phyloP scores from a whole-genome alignment of 2,888 invertebrate species.

The Cinara cedri region DNA sequence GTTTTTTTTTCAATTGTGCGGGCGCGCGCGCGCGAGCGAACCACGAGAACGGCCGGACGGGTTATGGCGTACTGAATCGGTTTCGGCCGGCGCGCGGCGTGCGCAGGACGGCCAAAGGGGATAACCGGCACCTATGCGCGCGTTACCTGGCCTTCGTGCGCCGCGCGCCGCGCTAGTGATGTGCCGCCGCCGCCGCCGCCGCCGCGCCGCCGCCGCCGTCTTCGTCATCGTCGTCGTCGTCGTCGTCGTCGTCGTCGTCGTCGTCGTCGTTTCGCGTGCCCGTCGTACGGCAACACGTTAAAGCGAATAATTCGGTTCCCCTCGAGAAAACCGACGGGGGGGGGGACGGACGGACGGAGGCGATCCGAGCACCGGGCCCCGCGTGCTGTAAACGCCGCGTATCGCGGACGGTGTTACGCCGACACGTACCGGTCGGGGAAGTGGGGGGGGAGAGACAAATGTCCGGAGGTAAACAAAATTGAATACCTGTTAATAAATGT shows the following conservation, averaged over 20 bases:
- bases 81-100: conserved; percentile 49
- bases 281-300: no score
- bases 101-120: conserved; percentile 54
- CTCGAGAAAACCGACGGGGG: no score
- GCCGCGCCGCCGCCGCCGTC: conserved; percentile 6
- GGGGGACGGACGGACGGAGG: no score
- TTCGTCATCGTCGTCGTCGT: background rate
- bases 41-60: conserved; percentile 46
- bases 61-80: conserved; percentile 57
- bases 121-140: conserved; percentile 53
- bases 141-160: conserved; percentile 48
- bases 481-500: no score
- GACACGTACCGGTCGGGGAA: no score
- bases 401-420: no score
- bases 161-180: conserved; percentile 55
- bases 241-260: background rate
- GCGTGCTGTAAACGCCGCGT: no score
- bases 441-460: no score
- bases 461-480: no score
- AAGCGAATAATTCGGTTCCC: no score
- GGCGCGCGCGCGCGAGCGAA: conserved; percentile 13
- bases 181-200: conserved; percentile 23
- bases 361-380: no score
- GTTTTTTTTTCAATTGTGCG: background rate
- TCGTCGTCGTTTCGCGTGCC: no score